phyloP scores from a whole-genome alignment of 2,888 invertebrate species.

The Chrysolina americana region DNA sequence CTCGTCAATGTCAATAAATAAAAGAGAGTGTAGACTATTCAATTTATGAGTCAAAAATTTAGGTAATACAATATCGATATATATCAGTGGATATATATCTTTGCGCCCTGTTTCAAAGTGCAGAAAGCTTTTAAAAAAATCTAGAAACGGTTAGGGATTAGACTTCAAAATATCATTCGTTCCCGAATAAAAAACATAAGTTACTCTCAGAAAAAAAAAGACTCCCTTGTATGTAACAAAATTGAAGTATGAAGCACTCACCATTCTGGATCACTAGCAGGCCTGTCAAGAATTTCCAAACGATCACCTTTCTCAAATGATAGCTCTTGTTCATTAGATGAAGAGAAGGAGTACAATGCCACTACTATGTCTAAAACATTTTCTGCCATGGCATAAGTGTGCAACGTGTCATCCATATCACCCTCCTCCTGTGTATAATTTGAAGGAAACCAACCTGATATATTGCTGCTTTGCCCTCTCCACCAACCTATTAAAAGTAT shows the following conservation, averaged over 20 bases:
- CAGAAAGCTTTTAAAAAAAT: too few species aligned
- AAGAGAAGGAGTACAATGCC: constrained; percentile 93
- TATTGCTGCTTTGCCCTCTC: constrained; percentile 88
- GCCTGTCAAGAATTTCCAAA: constrained; percentile 95
- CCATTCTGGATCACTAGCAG: constrained; percentile 99
- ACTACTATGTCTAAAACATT: constrained; percentile 97
- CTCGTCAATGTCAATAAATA: too few species aligned
- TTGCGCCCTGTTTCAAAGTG: too few species aligned
- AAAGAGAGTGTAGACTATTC: too few species aligned
- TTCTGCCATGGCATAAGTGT: constrained; percentile 95
- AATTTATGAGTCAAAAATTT: too few species aligned
- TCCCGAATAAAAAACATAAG: too few species aligned
- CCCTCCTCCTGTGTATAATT: constrained; percentile 97
- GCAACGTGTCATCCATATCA: constrained; percentile 88
- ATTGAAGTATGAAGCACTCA: constrained; percentile 44
- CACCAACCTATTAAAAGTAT: constrained; percentile 84
- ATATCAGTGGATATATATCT: too few species aligned
- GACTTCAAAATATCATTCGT: too few species aligned
- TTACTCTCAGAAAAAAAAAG: too few species aligned
- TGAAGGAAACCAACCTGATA: constrained; percentile 95
- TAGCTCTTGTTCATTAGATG: constrained; percentile 95
- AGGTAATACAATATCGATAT: too few species aligned
- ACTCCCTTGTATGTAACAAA: background rate
- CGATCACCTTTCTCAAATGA: constrained; percentile 98
- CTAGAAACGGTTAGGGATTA: too few species aligned